Evolutionary conservation across 2,113 vertebrate genomes (phyloP), one percentile per base, ranked within the genome.

Genomic region (Charadrius vociferus): DNA sequence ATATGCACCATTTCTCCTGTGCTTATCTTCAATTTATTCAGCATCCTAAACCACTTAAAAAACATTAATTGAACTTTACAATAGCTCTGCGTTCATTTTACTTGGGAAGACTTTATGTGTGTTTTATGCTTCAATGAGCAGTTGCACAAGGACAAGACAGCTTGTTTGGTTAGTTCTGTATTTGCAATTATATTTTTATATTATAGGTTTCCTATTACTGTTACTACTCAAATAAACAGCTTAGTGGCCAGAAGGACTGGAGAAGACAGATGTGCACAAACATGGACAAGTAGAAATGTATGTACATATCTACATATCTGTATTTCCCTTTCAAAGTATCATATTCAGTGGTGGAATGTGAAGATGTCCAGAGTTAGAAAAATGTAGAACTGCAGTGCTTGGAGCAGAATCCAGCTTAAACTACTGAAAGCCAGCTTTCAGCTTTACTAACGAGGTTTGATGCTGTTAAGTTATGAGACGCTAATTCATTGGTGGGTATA

Each of bases 1-100:
- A 1, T 53, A 94, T 78, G 68, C 65, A 65, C 52, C 43, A 67
- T 91, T 95, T 95, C 36, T 92, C 50, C 65, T 79, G 72, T 41
- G 61, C 26, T 95, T 91, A 70, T 49, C 30, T 75, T 75, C 19
- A 68, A 52, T 93, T 91, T 89, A 80, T 86, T 79, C 70, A 67
- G 56, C 20, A 75, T 71, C 17, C 32, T 81, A 84, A 79, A 9
- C 17, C 34, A 61, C 34, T 85, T 91, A 65, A 72, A 81, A 91
- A 65, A 3, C 43, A 59, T 89, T 92, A 86, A 87, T 67, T 84
- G 68, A 81, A 71, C 26, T 7, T 78, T 63, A 67, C n/a, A 63
- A 43, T 39, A 71, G 18, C 21, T 62, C n/a, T 67, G 27, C 21
- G 4, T 6, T 3, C 36, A 47, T 90, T 96, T 95, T 70, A 20